Percentiles rank a stretch among this genome's conserved stretches.
Evolutionary conservation across 1,140 invertebrate genomes (phyloP).

Genomic region (Drosophila athabasca): DNA sequence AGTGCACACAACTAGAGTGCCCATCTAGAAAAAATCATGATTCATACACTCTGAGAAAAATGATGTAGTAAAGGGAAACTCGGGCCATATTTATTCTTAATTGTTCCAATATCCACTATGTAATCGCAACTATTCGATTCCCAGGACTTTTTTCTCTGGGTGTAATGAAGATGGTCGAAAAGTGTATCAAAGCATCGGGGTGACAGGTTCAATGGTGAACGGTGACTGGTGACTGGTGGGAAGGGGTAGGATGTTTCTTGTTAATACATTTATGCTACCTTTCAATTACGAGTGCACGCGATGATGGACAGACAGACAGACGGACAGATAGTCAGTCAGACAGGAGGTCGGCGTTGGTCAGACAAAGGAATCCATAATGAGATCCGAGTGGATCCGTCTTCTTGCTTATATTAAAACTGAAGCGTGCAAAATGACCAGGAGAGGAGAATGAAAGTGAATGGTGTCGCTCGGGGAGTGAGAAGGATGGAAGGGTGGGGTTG

Average conservation of each 20-base stretch:
- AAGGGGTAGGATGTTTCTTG: background rate
- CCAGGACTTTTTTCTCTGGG: too few species aligned
- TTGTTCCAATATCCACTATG: too few species aligned
- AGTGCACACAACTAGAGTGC: too few species aligned
- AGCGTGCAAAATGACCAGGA: slow-evolving; percentile 68
- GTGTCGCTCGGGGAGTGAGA: slow-evolving; percentile 4
- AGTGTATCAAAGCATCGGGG: slow-evolving; percentile 8
- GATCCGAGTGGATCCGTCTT: slow-evolving; percentile 62
- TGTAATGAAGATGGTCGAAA: background rate
- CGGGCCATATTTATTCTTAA: too few species aligned
- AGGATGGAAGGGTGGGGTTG: too few species aligned
- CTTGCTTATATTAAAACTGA: slow-evolving; percentile 68
- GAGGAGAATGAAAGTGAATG: slow-evolving; percentile 67
- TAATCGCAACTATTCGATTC: too few species aligned
- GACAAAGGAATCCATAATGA: slow-evolving; percentile 74
- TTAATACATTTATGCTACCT: slow-evolving; percentile 57
- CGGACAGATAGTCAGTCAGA: slow-evolving; percentile 5
- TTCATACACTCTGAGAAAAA: too few species aligned
- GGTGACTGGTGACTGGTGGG: too few species aligned
- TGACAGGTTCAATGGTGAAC: background rate
- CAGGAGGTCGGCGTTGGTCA: slow-evolving; percentile 57
- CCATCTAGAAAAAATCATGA: too few species aligned
- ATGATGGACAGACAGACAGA: slow-evolving; percentile 48
- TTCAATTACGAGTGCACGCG: slow-evolving; percentile 37
- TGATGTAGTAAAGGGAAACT: too few species aligned